Evolutionary conservation across 2,888 invertebrate genomes (phyloP).

Genomic region (Apodemia hepburni): DNA sequence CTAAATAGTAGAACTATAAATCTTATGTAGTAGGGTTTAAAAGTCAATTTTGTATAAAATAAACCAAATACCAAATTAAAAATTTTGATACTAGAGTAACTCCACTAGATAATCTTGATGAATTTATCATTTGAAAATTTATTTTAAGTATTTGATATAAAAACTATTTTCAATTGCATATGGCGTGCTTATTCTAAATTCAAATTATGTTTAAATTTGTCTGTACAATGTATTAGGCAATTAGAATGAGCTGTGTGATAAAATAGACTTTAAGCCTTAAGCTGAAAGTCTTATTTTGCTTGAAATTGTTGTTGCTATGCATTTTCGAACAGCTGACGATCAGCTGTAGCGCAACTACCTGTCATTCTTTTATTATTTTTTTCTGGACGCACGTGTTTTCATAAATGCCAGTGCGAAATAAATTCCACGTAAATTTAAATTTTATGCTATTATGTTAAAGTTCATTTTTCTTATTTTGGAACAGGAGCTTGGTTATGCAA

Average conservation of each 20-base stretch:
- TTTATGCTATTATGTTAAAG: constrained; percentile 1
- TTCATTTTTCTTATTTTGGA: constrained; percentile 1
- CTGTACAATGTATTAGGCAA: not conserved
- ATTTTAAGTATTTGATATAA: not conserved
- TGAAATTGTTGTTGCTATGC: constrained; percentile 14
- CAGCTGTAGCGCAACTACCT: constrained; percentile 40
- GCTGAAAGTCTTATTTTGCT: not conserved
- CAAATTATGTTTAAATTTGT: constrained; percentile 18
- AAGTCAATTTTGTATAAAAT: not conserved
- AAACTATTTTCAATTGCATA: not conserved
- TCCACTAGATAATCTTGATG: too few species aligned
- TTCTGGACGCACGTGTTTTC: constrained; percentile 37
- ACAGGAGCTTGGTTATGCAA: constrained; percentile 37
- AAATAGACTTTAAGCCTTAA: not conserved
- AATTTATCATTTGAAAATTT: not conserved
- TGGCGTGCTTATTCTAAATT: constrained; percentile 11
- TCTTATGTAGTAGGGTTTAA: not conserved
- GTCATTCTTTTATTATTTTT: constrained; percentile 37
- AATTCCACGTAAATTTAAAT: constrained; percentile 23
- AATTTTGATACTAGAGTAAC: too few species aligned
- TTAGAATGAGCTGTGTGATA: not conserved
- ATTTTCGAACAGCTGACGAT: constrained; percentile 37
- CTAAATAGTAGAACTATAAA: not conserved
- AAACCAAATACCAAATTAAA: too few species aligned
- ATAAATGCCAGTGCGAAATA: constrained; percentile 32